Conservation (phyloP, 2,797 vertebrate genomes). For the Girardinus metallicus region DNA sequence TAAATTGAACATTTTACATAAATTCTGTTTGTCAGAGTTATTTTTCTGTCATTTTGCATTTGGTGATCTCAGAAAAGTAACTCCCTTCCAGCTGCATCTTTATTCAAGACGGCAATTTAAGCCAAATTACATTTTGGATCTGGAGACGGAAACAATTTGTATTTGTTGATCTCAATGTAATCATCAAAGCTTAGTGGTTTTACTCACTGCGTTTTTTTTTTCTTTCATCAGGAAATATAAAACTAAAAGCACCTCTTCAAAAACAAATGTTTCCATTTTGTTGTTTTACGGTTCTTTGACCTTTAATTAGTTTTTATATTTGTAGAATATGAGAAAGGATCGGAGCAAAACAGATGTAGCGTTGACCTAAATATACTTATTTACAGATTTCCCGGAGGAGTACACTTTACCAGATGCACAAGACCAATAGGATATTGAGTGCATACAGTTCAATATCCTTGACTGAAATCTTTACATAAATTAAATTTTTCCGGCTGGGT, state of each 20-base stretch:
- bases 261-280: neutral
- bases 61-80: conserved; percentile 36
- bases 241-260: conserved; percentile 1
- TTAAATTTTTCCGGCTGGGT: conserved; percentile 1
- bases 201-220: neutral
- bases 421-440: neutral
- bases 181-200: conserved; percentile 45
- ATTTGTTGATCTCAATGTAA: conserved; percentile 48
- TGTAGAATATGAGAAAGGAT: neutral
- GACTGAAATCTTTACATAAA: neutral
- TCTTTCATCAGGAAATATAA: conserved; percentile 17
- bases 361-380: neutral
- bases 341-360: neutral
- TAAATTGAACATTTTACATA: conserved; percentile 60
- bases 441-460: neutral
- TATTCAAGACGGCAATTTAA: conserved; percentile 28
- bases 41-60: conserved; percentile 57
- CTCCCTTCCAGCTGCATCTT: conserved; percentile 36
- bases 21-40: conserved; percentile 67
- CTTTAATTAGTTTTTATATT: neutral
- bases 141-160: conserved; percentile 33
- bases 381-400: neutral
- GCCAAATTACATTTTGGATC: conserved; percentile 45
- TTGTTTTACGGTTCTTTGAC: neutral
- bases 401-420: neutral